phyloP scores from a whole-genome alignment of 2,797 vertebrate genomes.

The Muraenolepis orangiensis region DNA sequence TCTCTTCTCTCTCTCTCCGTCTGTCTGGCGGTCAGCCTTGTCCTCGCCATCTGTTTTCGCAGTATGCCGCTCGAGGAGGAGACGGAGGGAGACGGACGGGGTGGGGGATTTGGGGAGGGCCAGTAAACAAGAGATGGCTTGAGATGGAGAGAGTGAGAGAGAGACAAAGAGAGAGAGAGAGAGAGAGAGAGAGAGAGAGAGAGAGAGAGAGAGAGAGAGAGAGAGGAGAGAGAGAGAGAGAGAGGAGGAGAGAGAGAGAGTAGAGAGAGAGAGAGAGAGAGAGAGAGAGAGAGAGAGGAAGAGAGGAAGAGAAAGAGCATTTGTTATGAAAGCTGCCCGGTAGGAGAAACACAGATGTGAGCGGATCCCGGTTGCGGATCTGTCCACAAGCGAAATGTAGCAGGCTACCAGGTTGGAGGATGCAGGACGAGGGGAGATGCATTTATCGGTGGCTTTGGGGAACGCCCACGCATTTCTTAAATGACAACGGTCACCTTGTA shows the following conservation, averaged over 20 bases:
- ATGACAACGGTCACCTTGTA: not conserved
- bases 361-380: not conserved
- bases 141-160: slow-evolving; percentile 14
- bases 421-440: not conserved
- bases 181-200: not conserved
- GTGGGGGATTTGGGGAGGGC: slow-evolving; percentile 13
- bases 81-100: slow-evolving; percentile 27
- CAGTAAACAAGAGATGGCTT: slow-evolving; percentile 13
- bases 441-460: not conserved
- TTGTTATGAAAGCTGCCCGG: not conserved
- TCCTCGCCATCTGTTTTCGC: slow-evolving; percentile 70
- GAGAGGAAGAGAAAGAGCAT: not conserved
- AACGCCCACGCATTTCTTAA: not conserved
- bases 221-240: slow-evolving; percentile 2
- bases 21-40: slow-evolving; percentile 62
- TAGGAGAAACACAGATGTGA: not conserved
- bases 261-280: not conserved
- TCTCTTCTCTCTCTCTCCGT: slow-evolving; percentile 46
- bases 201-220: not conserved
- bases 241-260: slow-evolving; percentile 9
- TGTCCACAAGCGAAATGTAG: not conserved
- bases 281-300: not conserved
- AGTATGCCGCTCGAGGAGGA: slow-evolving; percentile 38
- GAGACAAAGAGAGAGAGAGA: slow-evolving; percentile 5
- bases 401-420: not conserved